Evolutionary conservation across 2,888 invertebrate species (phyloP).

Genomic region (Polydrusus pterygomalis): DNA sequence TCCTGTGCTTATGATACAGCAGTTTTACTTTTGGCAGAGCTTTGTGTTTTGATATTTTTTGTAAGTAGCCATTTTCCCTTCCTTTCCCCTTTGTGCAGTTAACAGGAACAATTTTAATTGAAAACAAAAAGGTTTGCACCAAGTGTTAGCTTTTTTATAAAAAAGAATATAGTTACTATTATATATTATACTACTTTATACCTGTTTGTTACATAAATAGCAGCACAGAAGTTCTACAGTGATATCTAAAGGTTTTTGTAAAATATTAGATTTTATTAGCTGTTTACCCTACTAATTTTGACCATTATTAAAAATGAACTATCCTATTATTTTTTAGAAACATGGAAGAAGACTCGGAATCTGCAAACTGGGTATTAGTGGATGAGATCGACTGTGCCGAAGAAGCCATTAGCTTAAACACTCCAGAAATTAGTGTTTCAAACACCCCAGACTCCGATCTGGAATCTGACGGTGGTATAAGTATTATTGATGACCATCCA

Average conservation of each 20-base stretch:
- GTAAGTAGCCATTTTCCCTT: slow-evolving; percentile 10
- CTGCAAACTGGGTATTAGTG: slow-evolving; percentile 49
- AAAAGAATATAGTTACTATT: too few relatives aligned
- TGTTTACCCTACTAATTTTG: too few relatives aligned
- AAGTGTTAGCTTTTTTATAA: neutral
- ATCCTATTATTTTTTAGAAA: slow-evolving; percentile 25
- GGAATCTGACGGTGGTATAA: slow-evolving; percentile 51
- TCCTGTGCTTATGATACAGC: slow-evolving; percentile 18
- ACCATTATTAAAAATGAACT: too few relatives aligned
- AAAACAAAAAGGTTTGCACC: slow-evolving; percentile 1
- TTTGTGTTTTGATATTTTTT: neutral
- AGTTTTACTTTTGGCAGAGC: slow-evolving; percentile 31
- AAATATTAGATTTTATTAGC: too few relatives aligned
- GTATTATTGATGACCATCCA: slow-evolving; percentile 47
- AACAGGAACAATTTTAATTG: slow-evolving; percentile 3
- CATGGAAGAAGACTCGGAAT: slow-evolving; percentile 50
- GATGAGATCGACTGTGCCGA: slow-evolving; percentile 43
- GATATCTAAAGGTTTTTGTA: too few relatives aligned
- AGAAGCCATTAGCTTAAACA: slow-evolving; percentile 24
- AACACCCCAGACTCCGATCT: slow-evolving; percentile 43
- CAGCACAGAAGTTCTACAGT: too few relatives aligned
- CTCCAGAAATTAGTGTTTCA: neutral
- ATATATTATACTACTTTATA: too few relatives aligned
- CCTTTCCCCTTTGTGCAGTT: neutral
- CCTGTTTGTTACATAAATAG: too few relatives aligned